Evolutionary conservation across 2,113 vertebrate species (phyloP), one percentile per base, ranked within the genome.

Genomic region (Caretta caretta): DNA sequence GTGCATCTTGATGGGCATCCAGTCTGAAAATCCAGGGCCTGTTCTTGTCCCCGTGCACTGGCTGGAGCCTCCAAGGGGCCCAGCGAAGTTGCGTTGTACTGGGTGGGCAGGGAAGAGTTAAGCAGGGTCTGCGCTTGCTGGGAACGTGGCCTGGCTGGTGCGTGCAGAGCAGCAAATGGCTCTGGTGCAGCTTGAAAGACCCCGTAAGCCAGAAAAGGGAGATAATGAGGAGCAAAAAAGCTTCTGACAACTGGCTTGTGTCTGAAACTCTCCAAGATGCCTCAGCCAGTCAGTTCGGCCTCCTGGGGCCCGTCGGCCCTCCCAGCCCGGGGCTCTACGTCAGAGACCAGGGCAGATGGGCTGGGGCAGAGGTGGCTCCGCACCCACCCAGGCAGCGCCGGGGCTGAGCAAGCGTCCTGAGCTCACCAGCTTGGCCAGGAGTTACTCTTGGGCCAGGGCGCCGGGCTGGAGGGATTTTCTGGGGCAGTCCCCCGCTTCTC

Each of bases 81-180:
- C 11, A 6, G 0, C 0, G 6, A 17, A n/a, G 62, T 80, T 53
- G 65, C 42, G n/a, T 83, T 1, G 0, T 46, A 78, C 48, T 57
- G 12, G 2, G 17, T 56, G 72, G 76, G 49, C 27, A 82, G 29
- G 27, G 76, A 90, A 5, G 83, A 31, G 69, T 94, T 93, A 79
- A 90, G 38, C 10, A 1, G 46, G 49, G 38, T 17, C 53, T 27
- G 42, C 20, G 50, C 53, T 29, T 56, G n/a, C 6, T 54, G 81
- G 81, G 81, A 54, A 48, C 38, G 5, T 5, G 25, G 11, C 25
- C 81, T 48, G 54, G 81, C 81, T 10, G 25, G 54, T 13, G 38
- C 12, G 7, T 3, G 22, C 11, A 1, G 20, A 38, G 53, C 24
- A 24, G 80, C 51, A 38, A 35, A 35, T 27, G 42, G 62, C 83